Conservation (phyloP, 2,888 invertebrate genomes). For the Rotaria magnacalcarata region DNA sequence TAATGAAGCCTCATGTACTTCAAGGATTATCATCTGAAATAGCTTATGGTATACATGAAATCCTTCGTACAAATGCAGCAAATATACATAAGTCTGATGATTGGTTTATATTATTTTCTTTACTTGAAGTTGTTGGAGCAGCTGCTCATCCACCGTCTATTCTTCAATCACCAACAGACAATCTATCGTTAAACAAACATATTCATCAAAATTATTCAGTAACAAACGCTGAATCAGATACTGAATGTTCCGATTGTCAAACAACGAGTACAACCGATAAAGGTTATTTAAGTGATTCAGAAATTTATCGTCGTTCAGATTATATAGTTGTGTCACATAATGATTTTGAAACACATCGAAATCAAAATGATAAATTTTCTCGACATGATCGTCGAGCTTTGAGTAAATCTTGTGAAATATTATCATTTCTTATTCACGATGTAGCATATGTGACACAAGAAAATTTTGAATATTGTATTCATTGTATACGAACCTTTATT, state of each 20-base stretch:
- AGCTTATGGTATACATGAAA: constrained; percentile 84
- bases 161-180: constrained; percentile 24
- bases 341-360: not conserved
- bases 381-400: constrained; percentile 76
- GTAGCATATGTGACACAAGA: constrained; percentile 94
- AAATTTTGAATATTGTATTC: constrained; percentile 76
- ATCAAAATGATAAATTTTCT: constrained; percentile 65
- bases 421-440: constrained; percentile 87
- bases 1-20: constrained; percentile 69
- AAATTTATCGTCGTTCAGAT: constrained; percentile 61
- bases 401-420: constrained; percentile 84
- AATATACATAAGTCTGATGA: constrained; percentile 87
- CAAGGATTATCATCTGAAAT: constrained; percentile 75
- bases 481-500: constrained; percentile 82
- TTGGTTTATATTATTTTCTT: constrained; percentile 87
- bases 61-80: constrained; percentile 87
- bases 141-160: constrained; percentile 67
- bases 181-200: not conserved
- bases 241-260: not conserved
- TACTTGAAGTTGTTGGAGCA: constrained; percentile 88
- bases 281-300: constrained; percentile 80
- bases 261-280: constrained; percentile 57
- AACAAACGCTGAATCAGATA: not conserved
- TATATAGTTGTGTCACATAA: constrained; percentile 32
- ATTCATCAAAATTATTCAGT: not conserved